These are phyloP conservation scores for Mesochorus sp. DNA, from an alignment of 2,888 invertebrate species.

Conservation along the genomic window DNA sequence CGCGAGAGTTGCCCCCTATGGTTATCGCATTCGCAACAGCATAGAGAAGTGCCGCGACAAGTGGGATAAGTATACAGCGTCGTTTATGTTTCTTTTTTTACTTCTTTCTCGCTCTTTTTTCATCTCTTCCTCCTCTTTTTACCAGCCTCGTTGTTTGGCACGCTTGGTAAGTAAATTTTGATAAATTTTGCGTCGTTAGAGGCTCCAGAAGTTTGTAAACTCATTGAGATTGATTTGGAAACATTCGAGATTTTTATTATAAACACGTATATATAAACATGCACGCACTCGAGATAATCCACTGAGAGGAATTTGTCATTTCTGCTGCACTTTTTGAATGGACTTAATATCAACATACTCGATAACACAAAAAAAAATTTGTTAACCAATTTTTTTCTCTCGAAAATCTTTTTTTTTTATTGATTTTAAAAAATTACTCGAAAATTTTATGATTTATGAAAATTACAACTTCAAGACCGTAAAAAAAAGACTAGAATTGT, in stretches of 20 bases:
- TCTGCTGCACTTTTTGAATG: too few species aligned
- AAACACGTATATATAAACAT: background rate
- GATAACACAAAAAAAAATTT: too few species aligned
- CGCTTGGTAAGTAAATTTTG: constrained; percentile 69
- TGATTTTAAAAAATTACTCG: background rate
- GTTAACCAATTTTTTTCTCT: too few species aligned
- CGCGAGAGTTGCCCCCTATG: constrained; percentile 54
- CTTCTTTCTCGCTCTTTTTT: background rate
- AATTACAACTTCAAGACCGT: too few species aligned
- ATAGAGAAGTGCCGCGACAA: constrained; percentile 19
- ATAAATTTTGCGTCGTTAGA: constrained; percentile 68
- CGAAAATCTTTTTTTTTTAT: background rate
- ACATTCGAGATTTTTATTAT: constrained; percentile 43
- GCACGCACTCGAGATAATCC: background rate
- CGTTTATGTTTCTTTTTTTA: constrained; percentile 8
- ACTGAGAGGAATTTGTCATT: background rate
- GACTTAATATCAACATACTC: too few species aligned
- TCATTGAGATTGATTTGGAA: constrained; percentile 56
- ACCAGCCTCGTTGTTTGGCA: constrained; percentile 75
- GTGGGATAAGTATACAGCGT: constrained; percentile 13
- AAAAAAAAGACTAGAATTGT: too few species aligned
- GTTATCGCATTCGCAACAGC: constrained; percentile 53
- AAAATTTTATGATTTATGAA: too few species aligned
- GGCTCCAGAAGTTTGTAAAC: constrained; percentile 73
- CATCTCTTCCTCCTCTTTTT: background rate